These are phyloP conservation scores for Drosophila fulvimacula DNA, from an alignment of 2,888 invertebrate species.

Conservation along the genomic window DNA sequence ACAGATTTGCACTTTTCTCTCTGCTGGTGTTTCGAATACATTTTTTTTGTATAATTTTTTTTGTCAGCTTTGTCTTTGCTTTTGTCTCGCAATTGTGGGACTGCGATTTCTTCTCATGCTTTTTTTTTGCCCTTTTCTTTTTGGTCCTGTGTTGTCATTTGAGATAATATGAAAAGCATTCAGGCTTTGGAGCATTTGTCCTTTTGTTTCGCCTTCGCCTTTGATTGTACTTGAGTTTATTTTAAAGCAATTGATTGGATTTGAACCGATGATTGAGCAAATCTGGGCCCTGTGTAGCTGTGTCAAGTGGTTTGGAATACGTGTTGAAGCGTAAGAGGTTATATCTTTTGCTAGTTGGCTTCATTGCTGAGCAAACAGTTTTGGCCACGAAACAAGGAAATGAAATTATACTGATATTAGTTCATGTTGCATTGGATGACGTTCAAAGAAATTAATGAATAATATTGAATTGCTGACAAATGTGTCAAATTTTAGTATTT, in stretches of 20 bases:
- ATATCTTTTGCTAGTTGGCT: constrained; percentile 36
- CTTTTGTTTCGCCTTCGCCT: constrained; percentile 55
- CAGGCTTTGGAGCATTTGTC: constrained; percentile 49
- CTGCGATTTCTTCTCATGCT: constrained; percentile 38
- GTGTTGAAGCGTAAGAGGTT: constrained; percentile 44
- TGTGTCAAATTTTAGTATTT: too few relatives aligned
- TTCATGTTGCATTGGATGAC: background rate
- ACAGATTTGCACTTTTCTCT: constrained; percentile 60
- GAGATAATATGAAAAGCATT: constrained; percentile 74
- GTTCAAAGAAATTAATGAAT: background rate
- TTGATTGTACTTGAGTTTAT: constrained; percentile 75
- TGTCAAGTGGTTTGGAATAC: constrained; percentile 42
- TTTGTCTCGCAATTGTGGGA: constrained; percentile 63
- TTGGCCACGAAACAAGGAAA: background rate
- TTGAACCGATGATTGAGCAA: constrained; percentile 46
- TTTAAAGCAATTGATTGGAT: constrained; percentile 79
- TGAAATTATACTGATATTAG: background rate
- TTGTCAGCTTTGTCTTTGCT: constrained; percentile 26
- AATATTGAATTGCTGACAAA: background rate
- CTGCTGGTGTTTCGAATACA: constrained; percentile 30
- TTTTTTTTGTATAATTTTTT: constrained; percentile 34
- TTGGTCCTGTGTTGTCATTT: constrained; percentile 69
- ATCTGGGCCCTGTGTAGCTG: constrained; percentile 20
- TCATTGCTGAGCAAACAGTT: constrained; percentile 10
- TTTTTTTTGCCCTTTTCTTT: constrained; percentile 21